Percentiles rank a stretch among this genome's conserved stretches.
These are phyloP conservation scores for Trichogramma pretiosum DNA, from an alignment of 1,140 invertebrate genomes.

Conservation along the genomic window DNA sequence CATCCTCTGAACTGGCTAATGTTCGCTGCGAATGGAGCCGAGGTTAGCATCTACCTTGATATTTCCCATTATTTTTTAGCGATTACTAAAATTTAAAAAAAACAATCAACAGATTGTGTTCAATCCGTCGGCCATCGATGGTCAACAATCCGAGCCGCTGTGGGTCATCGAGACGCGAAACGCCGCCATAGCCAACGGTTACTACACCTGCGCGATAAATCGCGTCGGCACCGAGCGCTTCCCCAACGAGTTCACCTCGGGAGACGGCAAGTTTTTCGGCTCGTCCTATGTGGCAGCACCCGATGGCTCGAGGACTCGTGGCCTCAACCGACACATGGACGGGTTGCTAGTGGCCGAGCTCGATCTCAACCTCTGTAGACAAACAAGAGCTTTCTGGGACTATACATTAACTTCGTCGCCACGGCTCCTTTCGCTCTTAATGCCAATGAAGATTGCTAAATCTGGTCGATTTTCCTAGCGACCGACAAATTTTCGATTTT, in stretches of 20 bases:
- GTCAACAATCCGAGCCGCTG: conserved; percentile 78
- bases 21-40: conserved; percentile 93
- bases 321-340: conserved; percentile 75
- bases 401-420: conserved; percentile 60
- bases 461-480: too few species aligned
- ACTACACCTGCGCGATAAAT: conserved; percentile 92
- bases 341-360: conserved; percentile 87
- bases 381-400: conserved; percentile 90
- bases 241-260: conserved; percentile 90
- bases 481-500: too few species aligned
- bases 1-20: conserved; percentile 97
- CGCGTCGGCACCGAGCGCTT: conserved; percentile 89
- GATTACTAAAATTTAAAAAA: too few species aligned
- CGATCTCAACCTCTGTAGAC: conserved; percentile 91
- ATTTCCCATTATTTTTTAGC: too few species aligned
- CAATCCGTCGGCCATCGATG: conserved; percentile 91
- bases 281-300: conserved; percentile 91
- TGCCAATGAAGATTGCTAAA: too few species aligned
- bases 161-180: conserved; percentile 94
- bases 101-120: conserved; percentile 91
- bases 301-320: conserved; percentile 84
- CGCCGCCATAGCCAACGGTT: conserved; percentile 94
- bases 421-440: too few species aligned
- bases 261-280: conserved; percentile 92
- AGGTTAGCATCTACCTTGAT: too few species aligned